phyloP scores from a whole-genome alignment of 2,113 vertebrate species.

The Eolophus roseicapilla region DNA sequence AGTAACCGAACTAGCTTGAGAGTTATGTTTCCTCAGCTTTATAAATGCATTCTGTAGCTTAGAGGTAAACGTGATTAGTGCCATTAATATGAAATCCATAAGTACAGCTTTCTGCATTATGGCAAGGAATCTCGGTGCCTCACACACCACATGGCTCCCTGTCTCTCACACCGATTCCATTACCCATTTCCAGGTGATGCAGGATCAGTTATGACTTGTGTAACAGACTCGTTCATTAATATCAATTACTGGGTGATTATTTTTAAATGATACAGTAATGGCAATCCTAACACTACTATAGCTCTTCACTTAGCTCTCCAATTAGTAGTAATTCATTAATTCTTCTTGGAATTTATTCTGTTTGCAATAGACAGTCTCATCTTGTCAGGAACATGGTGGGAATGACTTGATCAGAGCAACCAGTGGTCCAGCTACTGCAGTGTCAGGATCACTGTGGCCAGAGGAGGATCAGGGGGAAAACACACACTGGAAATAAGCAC shows the following conservation, averaged over 20 bases:
- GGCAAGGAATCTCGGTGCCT: not conserved
- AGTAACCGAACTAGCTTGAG: not conserved
- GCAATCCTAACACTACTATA: not conserved
- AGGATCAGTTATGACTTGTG: conserved; percentile 35
- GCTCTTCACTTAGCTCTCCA: conserved; percentile 35
- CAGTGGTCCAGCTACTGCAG: not conserved
- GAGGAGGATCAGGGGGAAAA: not conserved
- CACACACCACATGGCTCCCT: not conserved
- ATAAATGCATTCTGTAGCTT: not conserved
- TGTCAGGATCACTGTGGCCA: not conserved
- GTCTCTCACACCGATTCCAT: not conserved
- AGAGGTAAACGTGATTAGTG: not conserved
- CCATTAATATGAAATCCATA: not conserved
- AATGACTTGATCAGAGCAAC: not conserved
- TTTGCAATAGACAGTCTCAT: not conserved
- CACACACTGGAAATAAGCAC: not conserved
- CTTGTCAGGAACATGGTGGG: not conserved
- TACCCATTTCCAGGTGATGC: not conserved
- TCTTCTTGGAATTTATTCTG: conserved; percentile 22
- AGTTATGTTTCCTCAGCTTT: not conserved
- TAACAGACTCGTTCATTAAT: conserved; percentile 33
- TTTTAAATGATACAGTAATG: conserved; percentile 34
- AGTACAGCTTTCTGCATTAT: accelerated
- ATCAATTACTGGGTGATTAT: conserved; percentile 43
- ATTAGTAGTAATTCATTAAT: conserved; percentile 34